Evolutionary conservation across 2,797 vertebrate genomes (phyloP).

Genomic region (Helarctos malayanus): DNA sequence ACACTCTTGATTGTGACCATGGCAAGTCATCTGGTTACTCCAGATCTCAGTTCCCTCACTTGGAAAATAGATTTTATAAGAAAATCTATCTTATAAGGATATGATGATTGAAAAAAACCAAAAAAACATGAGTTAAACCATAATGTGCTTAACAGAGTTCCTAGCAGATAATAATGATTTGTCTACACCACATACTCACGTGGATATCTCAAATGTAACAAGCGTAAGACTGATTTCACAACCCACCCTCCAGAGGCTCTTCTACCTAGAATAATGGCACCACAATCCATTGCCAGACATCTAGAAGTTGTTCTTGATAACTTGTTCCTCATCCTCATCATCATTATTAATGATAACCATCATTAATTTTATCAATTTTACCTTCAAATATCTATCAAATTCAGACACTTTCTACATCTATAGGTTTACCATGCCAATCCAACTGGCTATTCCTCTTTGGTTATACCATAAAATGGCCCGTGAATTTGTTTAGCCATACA

Average conservation of each 20-base stretch:
- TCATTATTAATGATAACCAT: not conserved
- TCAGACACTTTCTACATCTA: not conserved
- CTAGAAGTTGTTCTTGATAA: not conserved
- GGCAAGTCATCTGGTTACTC: not conserved
- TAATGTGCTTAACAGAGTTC: not conserved
- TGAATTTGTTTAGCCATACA: not conserved
- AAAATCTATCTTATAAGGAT: not conserved
- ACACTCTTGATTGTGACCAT: not conserved
- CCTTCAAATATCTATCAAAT: not conserved
- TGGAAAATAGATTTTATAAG: not conserved
- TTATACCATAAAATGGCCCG: not conserved
- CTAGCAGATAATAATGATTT: not conserved
- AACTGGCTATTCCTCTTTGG: not conserved
- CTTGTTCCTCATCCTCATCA: too few species aligned
- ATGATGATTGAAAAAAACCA: not conserved
- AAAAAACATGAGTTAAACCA: not conserved
- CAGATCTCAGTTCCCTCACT: not conserved
- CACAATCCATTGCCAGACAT: not conserved
- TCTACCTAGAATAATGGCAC: not conserved
- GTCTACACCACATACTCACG: not conserved
- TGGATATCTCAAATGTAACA: not conserved
- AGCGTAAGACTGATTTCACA: not conserved
- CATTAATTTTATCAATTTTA: not conserved
- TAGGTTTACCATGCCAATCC: not conserved
- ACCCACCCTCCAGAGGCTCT: not conserved